A percentile compares a stretch with the other conserved stretches of the same genome.
These are phyloP conservation scores for Leptoteleia sp. DNA, from an alignment of 1,140 invertebrate species.

Conservation along the genomic window DNA sequence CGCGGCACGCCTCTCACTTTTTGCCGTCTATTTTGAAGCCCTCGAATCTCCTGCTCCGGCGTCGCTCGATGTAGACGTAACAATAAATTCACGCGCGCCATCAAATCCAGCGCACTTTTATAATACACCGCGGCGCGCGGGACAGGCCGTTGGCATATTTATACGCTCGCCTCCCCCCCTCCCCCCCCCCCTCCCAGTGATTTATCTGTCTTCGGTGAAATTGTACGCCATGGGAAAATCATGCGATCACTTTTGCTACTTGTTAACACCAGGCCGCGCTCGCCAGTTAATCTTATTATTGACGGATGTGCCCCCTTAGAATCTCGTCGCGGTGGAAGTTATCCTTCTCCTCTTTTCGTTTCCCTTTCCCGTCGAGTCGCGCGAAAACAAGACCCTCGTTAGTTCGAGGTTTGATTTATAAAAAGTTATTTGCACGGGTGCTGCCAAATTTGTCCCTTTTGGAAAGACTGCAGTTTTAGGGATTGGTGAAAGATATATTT, in stretches of 20 bases:
- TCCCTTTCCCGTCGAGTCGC: no score
- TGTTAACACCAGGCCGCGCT: neutral
- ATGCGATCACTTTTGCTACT: slow-evolving; percentile 15
- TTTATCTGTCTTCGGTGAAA: slow-evolving; percentile 24
- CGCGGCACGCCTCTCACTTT: slow-evolving; percentile 39
- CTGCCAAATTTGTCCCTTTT: no score
- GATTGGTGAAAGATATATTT: no score
- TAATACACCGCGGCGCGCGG: slow-evolving; percentile 7
- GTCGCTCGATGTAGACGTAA: slow-evolving; percentile 40
- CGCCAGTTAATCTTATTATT: neutral
- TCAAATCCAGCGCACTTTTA: slow-evolving; percentile 53
- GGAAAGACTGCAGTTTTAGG: no score
- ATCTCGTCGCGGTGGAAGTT: neutral
- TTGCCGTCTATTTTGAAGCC: slow-evolving; percentile 48
- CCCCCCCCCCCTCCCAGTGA: no score
- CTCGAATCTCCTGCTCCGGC: slow-evolving; percentile 16
- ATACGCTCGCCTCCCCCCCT: no score
- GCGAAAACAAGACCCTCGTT: no score
- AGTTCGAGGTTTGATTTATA: no score
- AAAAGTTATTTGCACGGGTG: no score
- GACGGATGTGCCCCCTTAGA: neutral
- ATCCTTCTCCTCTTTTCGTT: no score
- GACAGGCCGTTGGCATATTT: neutral
- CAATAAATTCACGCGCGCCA: slow-evolving; percentile 49
- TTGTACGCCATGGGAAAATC: slow-evolving; percentile 1